phyloP scores from a whole-genome alignment of 2,113 vertebrate genomes.

The Vulpes ferrilata region DNA sequence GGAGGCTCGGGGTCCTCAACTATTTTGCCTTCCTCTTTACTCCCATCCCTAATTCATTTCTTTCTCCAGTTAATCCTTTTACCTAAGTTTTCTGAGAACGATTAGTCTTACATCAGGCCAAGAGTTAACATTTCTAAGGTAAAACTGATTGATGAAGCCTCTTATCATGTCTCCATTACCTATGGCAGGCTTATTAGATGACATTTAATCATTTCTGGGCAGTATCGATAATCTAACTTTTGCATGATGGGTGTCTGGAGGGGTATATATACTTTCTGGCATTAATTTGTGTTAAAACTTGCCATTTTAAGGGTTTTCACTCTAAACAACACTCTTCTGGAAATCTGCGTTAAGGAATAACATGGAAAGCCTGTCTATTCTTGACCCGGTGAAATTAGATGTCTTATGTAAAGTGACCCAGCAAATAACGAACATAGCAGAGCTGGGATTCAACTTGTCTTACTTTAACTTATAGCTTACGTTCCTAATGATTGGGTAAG shows the following conservation, averaged over 20 bases:
- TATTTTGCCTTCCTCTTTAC: neutral
- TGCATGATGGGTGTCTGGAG: neutral
- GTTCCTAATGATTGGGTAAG: neutral
- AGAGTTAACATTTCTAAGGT: neutral
- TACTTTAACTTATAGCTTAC: neutral
- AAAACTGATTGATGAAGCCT: neutral
- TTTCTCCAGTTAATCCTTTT: neutral
- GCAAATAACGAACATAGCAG: neutral
- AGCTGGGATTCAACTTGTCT: neutral
- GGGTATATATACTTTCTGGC: neutral
- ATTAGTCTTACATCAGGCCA: neutral
- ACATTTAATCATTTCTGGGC: neutral
- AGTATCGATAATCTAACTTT: neutral
- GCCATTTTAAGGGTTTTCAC: neutral
- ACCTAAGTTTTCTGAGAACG: neutral
- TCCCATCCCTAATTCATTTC: neutral
- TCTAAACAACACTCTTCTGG: neutral
- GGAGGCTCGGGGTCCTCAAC: neutral
- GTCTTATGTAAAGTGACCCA: neutral
- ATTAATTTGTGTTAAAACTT: neutral
- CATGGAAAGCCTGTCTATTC: neutral
- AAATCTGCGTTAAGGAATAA: neutral
- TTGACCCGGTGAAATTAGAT: neutral
- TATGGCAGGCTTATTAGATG: neutral
- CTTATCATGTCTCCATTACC: neutral